Conservation (phyloP, 2,113 vertebrate species). For the Hystrix brachyura region DNA sequence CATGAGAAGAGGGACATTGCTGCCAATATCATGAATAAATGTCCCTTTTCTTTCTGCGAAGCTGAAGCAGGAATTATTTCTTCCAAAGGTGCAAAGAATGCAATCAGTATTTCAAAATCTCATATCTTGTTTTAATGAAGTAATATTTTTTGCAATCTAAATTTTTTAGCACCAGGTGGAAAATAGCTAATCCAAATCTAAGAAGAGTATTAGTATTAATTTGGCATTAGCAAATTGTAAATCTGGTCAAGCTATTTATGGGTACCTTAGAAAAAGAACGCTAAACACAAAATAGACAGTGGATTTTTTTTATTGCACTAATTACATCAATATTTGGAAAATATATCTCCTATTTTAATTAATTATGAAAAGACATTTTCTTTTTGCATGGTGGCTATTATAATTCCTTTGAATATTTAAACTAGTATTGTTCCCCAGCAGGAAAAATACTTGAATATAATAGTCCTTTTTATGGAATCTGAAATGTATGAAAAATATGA, state of each 20-base stretch:
- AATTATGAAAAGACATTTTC: neutral
- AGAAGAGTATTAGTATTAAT: neutral
- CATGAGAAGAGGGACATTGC: neutral
- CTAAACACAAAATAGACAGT: neutral
- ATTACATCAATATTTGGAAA: neutral
- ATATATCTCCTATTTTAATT: neutral
- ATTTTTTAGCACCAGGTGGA: neutral
- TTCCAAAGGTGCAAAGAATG: neutral
- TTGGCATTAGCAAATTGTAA: neutral
- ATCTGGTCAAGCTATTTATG: neutral
- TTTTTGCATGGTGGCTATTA: neutral
- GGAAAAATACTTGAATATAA: neutral
- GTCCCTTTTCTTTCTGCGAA: neutral
- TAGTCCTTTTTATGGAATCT: neutral
- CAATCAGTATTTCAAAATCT: neutral
- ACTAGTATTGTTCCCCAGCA: neutral
- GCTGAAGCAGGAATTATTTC: neutral
- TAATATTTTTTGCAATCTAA: neutral
- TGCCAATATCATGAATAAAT: neutral
- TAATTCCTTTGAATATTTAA: neutral
- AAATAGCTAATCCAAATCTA: neutral
- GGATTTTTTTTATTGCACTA: neutral
- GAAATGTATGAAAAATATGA: conserved; percentile 12
- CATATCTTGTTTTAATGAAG: neutral
- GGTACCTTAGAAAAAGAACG: neutral